phyloP scores from a whole-genome alignment of 2,888 invertebrate genomes.

The Ophion costatus region DNA sequence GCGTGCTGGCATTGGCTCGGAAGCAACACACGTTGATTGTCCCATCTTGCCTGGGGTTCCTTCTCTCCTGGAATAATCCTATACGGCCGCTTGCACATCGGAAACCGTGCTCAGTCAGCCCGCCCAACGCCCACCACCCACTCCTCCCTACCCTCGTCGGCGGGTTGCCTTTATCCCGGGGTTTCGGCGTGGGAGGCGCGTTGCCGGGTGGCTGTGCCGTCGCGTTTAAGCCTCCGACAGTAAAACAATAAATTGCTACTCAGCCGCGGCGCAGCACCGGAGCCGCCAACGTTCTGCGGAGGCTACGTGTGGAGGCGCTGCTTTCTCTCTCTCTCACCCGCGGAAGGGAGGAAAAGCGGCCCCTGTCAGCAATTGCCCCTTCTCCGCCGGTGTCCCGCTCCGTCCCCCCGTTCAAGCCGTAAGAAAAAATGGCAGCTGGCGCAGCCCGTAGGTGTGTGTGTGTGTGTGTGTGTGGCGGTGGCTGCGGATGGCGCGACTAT shows the following conservation, averaged over 20 bases:
- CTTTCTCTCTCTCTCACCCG: constrained; percentile 40
- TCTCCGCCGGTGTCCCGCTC: constrained; percentile 62
- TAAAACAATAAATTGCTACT: constrained; percentile 82
- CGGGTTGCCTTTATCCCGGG: constrained; percentile 24
- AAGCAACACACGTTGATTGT: constrained; percentile 22
- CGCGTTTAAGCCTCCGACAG: constrained; percentile 72
- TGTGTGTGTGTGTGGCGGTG: constrained; percentile 57
- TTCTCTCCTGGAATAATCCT: constrained; percentile 52
- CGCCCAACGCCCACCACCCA: constrained; percentile 64
- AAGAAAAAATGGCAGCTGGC: constrained; percentile 85
- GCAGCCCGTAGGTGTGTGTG: constrained; percentile 47
- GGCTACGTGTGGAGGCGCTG: constrained; percentile 21
- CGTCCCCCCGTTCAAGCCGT: constrained; percentile 84
- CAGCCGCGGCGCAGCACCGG: constrained; percentile 63
- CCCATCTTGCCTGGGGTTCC: constrained; percentile 34
- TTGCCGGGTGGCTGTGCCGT: constrained; percentile 53
- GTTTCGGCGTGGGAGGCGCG: constrained; percentile 61
- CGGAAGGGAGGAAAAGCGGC: constrained; percentile 78
- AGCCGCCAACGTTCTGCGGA: constrained; percentile 54
- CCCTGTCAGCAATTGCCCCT: constrained; percentile 82
- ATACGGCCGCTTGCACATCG: constrained; percentile 51
- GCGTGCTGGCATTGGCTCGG: not conserved
- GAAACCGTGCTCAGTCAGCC: constrained; percentile 54
- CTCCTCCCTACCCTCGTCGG: constrained; percentile 4
- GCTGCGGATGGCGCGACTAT: constrained; percentile 84